Evolutionary conservation across 2,888 invertebrate genomes (phyloP).

Genomic region (Eumerus sabulonum): DNA sequence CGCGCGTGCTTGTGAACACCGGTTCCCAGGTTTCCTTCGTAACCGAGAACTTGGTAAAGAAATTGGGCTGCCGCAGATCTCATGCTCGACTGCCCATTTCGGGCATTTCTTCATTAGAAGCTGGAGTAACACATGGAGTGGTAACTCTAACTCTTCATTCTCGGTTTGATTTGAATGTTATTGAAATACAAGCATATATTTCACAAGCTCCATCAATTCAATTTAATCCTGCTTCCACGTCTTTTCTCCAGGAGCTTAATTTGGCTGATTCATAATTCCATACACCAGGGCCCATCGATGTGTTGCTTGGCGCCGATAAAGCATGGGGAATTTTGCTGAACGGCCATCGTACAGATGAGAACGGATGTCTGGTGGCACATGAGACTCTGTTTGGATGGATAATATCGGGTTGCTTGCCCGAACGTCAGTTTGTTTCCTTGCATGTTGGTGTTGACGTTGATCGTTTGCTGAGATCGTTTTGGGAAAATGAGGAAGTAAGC

Average conservation of each 20-base stretch:
- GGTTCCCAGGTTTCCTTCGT: conserved; percentile 28
- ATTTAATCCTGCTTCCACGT: no score
- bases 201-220: neutral
- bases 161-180: conserved; percentile 3
- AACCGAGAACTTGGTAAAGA: conserved; percentile 12
- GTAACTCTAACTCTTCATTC: conserved; percentile 1
- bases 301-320: conserved; percentile 5
- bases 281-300: neutral
- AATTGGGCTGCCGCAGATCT: conserved; percentile 1
- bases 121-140: conserved; percentile 14
- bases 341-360: conserved; percentile 14
- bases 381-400: conserved; percentile 21
- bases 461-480: neutral
- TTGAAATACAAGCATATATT: conserved; percentile 12
- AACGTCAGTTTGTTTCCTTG: neutral
- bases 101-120: neutral
- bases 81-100: conserved; percentile 7
- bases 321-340: conserved; percentile 12
- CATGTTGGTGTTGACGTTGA: neutral
- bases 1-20: conserved; percentile 6
- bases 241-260: no score
- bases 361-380: conserved; percentile 4
- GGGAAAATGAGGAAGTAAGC: conserved; percentile 5
- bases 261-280: neutral
- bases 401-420: neutral